Conservation (phyloP, 2,888 invertebrate species). For the Cheilosia grossa region DNA sequence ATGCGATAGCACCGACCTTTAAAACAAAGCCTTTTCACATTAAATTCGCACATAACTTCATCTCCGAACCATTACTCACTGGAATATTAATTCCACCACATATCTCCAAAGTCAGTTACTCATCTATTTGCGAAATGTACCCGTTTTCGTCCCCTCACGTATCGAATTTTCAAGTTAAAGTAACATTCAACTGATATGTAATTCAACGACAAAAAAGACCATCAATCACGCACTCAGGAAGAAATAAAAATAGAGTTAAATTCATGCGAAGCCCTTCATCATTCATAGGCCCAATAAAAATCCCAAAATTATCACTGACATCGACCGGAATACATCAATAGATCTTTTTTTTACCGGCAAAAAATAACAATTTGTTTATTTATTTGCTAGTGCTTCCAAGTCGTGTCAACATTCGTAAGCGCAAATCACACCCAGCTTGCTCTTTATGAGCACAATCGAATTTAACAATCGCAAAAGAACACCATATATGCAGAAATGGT, state of each 20-base stretch:
- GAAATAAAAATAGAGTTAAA: conserved; percentile 29
- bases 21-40: no score
- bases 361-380: conserved; percentile 1
- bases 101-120: not conserved
- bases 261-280: conserved; percentile 20
- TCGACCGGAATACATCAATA: conserved; percentile 53
- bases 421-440: conserved; percentile 17
- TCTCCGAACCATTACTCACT: not conserved
- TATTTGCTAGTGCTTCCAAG: conserved; percentile 1
- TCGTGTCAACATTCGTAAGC: not conserved
- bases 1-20: no score
- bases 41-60: no score
- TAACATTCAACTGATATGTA: conserved; percentile 12
- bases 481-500: conserved; percentile 36
- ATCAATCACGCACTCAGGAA: conserved; percentile 35
- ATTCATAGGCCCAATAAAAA: conserved; percentile 15
- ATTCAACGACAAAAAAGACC: conserved; percentile 1
- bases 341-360: conserved; percentile 18
- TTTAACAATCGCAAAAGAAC: conserved; percentile 51
- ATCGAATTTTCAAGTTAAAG: not conserved
- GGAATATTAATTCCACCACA: not conserved
- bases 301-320: conserved; percentile 32
- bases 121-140: not conserved
- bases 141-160: not conserved
- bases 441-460: conserved; percentile 51